Conservation (phyloP, 2,113 vertebrate species). For the Myrmecophaga tridactyla region DNA sequence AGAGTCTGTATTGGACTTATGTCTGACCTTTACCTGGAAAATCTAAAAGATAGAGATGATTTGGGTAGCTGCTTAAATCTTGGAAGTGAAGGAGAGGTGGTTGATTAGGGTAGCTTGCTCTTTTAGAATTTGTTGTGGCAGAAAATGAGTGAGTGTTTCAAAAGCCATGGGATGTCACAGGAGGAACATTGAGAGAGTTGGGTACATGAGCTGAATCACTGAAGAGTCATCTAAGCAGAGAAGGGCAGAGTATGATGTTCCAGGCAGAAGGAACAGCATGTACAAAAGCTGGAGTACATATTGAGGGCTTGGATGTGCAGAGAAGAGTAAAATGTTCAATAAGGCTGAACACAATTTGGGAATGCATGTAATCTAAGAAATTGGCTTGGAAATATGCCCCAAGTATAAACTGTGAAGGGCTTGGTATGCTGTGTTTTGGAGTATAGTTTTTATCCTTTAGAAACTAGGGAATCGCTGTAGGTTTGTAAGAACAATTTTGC, state of each 20-base stretch:
- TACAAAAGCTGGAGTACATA: background rate
- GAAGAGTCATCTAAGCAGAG: background rate
- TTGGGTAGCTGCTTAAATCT: background rate
- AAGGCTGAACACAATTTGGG: background rate
- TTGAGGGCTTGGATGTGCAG: background rate
- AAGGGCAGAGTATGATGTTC: background rate
- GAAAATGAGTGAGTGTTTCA: background rate
- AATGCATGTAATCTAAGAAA: background rate
- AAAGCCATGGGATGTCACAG: background rate
- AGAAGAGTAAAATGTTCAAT: background rate
- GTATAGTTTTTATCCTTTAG: background rate
- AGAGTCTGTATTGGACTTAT: background rate
- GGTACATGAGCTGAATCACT: background rate
- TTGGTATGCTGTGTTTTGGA: background rate
- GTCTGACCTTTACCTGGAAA: background rate
- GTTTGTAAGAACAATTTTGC: background rate
- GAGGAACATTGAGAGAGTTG: background rate
- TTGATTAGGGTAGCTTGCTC: background rate
- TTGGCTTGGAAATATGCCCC: background rate
- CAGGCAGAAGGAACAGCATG: background rate
- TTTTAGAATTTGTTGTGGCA: background rate
- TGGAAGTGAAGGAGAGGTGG: background rate
- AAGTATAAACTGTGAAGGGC: background rate
- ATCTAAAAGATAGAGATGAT: background rate
- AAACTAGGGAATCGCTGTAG: background rate